Evolutionary conservation across 2,888 invertebrate genomes (phyloP), one percentile per base, ranked within the genome.

Genomic region (Megamerina dolium): DNA sequence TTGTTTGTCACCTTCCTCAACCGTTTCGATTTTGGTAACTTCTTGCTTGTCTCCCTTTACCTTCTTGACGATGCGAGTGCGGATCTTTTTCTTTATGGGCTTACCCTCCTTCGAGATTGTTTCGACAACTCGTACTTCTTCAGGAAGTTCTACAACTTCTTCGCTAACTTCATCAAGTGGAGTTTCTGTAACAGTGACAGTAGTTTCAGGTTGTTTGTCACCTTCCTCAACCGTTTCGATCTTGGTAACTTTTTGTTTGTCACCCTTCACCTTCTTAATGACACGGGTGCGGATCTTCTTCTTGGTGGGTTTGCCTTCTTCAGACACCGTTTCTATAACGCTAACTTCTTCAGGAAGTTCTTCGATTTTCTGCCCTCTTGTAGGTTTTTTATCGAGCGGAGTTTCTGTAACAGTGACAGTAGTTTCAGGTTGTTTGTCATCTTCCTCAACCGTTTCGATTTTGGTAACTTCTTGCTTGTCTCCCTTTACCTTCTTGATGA

Each of bases 21-120:
- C 56, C 1, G 71, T 71, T 29, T 64, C 61, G 44, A 73, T 70
- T 54, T 66, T 64, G 3, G 68, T 70, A 4, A 61, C 57, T 58
- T 70, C 65, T 46, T 59, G 55, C 45, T 52, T 54, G 41, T 36
- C 49, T 14, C 51, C 52, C 51, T 58, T 38, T 27, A 51, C 48
- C 46, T 61, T 68, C 42, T 64, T 68, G 34, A 68, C 67, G 0
- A 63, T 55, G 2, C 64, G 65, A 45, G 67, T 72, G 37, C 66
- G 49, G 10, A 56, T 56, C 4, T 57, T 57, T 53, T 63, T 64
- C 55, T 67, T 58, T 50, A 61, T 50, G 23, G 54, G 46, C 30
- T 44, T 46, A 31, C 55, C 52, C 23, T 52, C 42, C 19, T 54
- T 49, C 1, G 48, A 23, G 9, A 50, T 19, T 1, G 50, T 35